A percentile compares a stretch with the other conserved stretches of the same genome.
phyloP scores from a whole-genome alignment of 2,888 invertebrate genomes.

The Graphium colonna region DNA sequence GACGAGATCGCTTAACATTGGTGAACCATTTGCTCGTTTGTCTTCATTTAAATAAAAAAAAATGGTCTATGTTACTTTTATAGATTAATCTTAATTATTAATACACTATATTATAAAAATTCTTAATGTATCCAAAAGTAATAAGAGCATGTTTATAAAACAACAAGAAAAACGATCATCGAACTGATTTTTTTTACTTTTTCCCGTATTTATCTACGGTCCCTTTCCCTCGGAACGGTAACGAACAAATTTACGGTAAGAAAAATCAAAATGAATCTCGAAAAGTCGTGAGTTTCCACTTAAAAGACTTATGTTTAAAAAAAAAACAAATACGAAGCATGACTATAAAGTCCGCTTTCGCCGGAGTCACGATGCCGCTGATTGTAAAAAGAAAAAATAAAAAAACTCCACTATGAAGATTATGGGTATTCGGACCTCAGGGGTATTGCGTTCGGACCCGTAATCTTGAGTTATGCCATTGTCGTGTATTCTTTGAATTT shows the following conservation, averaged over 20 bases:
- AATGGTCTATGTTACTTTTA: too few relatives aligned
- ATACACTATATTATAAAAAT: too few relatives aligned
- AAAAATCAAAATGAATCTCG: background rate
- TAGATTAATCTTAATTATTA: too few relatives aligned
- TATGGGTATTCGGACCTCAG: constrained; percentile 9
- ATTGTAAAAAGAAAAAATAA: constrained; percentile 13
- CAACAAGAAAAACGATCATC: background rate
- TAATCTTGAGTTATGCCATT: constrained; percentile 10
- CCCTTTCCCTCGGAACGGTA: background rate
- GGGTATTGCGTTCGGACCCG: background rate
- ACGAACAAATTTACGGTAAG: background rate
- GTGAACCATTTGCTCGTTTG: too few relatives aligned
- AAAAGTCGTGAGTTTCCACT: constrained; percentile 6
- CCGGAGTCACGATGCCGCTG: constrained; percentile 15
- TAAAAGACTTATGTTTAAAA: background rate
- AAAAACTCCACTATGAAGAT: too few relatives aligned
- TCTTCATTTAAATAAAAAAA: too few relatives aligned
- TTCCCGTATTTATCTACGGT: background rate
- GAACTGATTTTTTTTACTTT: background rate
- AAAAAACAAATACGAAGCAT: background rate
- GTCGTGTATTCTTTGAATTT: too few relatives aligned
- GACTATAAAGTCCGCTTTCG: constrained; percentile 9
- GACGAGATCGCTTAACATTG: too few relatives aligned
- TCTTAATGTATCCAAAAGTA: too few relatives aligned
- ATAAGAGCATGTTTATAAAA: too few relatives aligned